These are phyloP conservation scores for Cryptotis parvus DNA, from an alignment of 2,113 vertebrate species.

Conservation along the genomic window DNA sequence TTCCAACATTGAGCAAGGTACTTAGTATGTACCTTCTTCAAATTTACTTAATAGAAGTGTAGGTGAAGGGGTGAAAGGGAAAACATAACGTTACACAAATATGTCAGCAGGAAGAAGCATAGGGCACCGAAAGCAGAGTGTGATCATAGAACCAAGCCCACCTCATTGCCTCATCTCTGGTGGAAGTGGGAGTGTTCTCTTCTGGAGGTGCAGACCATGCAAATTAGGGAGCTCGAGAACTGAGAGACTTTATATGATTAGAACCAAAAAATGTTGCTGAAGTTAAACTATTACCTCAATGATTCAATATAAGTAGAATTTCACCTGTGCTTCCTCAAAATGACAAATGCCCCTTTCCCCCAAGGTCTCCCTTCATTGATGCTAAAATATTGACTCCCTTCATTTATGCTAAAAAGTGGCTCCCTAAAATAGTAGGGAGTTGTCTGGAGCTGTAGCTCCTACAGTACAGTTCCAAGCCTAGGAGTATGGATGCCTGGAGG, in stretches of 20 bases:
- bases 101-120: background rate
- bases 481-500: background rate
- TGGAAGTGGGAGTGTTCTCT: background rate
- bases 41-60: background rate
- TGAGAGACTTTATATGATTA: background rate
- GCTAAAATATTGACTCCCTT: background rate
- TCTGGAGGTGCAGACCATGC: background rate
- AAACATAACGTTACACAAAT: background rate
- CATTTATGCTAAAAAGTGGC: too few species aligned
- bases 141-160: too few species aligned
- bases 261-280: background rate
- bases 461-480: background rate
- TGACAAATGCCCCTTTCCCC: background rate
- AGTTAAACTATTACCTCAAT: background rate
- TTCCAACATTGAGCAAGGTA: background rate
- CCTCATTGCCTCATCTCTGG: background rate
- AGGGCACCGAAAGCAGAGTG: too few species aligned
- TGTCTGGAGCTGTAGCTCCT: background rate
- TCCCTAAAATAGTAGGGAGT: background rate
- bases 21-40: background rate
- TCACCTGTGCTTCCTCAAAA: background rate
- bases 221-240: background rate
- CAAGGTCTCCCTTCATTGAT: background rate
- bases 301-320: background rate
- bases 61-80: background rate